Evolutionary conservation across 2,797 vertebrate genomes (phyloP).

Genomic region (Lacerta viridis): DNA sequence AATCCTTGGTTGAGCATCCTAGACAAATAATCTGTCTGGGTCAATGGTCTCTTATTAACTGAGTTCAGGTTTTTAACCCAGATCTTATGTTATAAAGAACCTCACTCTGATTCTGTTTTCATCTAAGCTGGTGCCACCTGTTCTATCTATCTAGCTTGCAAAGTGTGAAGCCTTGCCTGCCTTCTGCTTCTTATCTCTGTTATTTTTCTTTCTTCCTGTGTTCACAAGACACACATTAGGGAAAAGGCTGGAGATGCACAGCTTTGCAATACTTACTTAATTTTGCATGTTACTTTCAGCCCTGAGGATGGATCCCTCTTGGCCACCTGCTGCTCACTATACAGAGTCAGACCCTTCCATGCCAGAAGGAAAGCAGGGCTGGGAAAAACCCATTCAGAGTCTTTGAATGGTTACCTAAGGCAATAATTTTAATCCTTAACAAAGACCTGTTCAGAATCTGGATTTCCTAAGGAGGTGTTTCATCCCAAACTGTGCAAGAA

Average conservation of each 20-base stretch:
- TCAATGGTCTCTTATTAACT: constrained; percentile 20
- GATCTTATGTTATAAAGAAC: neutral
- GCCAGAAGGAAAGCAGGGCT: neutral
- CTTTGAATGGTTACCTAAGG: neutral
- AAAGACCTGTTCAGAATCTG: neutral
- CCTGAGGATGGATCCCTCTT: neutral
- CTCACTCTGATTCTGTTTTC: neutral
- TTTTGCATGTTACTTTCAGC: neutral
- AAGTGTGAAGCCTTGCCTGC: neutral
- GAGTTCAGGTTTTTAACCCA: neutral
- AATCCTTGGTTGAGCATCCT: neutral
- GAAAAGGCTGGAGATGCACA: neutral
- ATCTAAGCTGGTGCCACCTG: neutral
- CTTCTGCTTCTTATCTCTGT: neutral
- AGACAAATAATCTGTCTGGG: neutral
- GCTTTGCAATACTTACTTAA: neutral
- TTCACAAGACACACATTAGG: neutral
- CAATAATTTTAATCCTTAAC: neutral
- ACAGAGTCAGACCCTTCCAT: neutral
- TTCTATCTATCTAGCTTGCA: neutral
- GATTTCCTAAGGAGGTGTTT: neutral
- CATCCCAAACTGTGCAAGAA: neutral
- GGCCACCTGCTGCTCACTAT: neutral
- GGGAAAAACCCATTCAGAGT: neutral
- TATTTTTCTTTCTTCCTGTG: neutral